Evolutionary conservation across 1,140 invertebrate species (phyloP).

Genomic region (Dreissena rostriformis): DNA sequence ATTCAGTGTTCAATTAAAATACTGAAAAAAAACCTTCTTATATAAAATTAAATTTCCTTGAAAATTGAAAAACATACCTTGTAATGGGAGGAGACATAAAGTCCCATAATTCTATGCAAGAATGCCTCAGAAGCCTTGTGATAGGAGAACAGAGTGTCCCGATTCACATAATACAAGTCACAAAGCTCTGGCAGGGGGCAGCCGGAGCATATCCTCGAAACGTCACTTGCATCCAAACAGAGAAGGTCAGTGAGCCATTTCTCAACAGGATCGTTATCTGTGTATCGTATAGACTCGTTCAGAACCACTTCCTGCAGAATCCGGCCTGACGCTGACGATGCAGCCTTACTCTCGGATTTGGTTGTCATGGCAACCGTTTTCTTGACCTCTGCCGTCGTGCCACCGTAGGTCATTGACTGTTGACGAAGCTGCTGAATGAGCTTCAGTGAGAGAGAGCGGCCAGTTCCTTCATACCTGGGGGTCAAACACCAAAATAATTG

Average conservation of each 20-base stretch:
- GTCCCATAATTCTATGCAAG: conserved; percentile 93
- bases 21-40: too few species aligned
- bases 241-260: conserved; percentile 95
- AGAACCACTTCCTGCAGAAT: conserved; percentile 83
- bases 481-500: background rate
- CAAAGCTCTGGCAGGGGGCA: conserved; percentile 94
- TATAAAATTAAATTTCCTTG: background rate
- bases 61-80: conserved; percentile 84
- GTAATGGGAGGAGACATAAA: conserved; percentile 99
- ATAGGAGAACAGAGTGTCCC: conserved; percentile 98
- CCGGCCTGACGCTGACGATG: conserved; percentile 75
- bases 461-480: conserved; percentile 96
- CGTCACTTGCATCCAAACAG: conserved; percentile 89
- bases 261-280: conserved; percentile 93
- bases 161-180: conserved; percentile 89
- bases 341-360: conserved; percentile 57
- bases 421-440: conserved; percentile 93
- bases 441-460: conserved; percentile 97
- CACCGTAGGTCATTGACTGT: conserved; percentile 82
- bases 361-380: conserved; percentile 66
- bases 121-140: conserved; percentile 98
- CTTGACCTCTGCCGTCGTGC: conserved; percentile 65
- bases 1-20: too few species aligned
- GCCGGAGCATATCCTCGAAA: conserved; percentile 86
- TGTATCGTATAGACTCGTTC: conserved; percentile 98